phyloP scores from a whole-genome alignment of 2,888 invertebrate genomes.

The Drosophila putrida region DNA sequence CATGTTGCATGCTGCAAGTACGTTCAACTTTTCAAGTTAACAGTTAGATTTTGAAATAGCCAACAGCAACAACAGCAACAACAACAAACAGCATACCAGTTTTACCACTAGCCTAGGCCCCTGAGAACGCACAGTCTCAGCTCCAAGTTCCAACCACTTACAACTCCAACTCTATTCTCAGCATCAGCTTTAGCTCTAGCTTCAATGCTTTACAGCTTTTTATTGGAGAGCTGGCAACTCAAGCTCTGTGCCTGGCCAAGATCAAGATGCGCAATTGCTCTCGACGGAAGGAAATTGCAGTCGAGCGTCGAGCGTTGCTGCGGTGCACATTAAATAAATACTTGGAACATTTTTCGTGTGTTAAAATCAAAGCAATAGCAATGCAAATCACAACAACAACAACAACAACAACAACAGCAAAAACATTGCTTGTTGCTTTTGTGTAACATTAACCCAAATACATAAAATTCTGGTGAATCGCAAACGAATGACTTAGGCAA shows the following conservation, averaged over 20 bases:
- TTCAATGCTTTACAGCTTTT: conserved; percentile 3
- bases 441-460: conserved; percentile 81
- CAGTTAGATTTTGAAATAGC: conserved; percentile 82
- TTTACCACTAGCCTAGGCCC: conserved; percentile 54
- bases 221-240: neutral
- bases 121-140: conserved; percentile 66
- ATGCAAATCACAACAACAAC: conserved; percentile 47
- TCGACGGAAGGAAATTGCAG: conserved; percentile 75
- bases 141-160: neutral
- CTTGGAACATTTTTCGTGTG: conserved; percentile 71
- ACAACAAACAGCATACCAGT: conserved; percentile 70
- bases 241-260: conserved; percentile 31
- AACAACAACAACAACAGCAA: conserved; percentile 2
- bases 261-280: conserved; percentile 67
- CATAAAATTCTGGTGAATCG: conserved; percentile 70
- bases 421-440: conserved; percentile 29
- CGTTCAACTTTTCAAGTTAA: conserved; percentile 81
- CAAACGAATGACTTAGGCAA: conserved; percentile 58
- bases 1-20: conserved; percentile 80
- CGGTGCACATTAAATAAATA: conserved; percentile 77
- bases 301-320: conserved; percentile 38
- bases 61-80: conserved; percentile 62
- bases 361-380: conserved; percentile 77
- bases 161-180: neutral
- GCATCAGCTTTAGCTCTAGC: neutral